Evolutionary conservation across 64 coral and sea anemone species (phyloP).

Genomic region (Catalaphyllia jardinei): DNA sequence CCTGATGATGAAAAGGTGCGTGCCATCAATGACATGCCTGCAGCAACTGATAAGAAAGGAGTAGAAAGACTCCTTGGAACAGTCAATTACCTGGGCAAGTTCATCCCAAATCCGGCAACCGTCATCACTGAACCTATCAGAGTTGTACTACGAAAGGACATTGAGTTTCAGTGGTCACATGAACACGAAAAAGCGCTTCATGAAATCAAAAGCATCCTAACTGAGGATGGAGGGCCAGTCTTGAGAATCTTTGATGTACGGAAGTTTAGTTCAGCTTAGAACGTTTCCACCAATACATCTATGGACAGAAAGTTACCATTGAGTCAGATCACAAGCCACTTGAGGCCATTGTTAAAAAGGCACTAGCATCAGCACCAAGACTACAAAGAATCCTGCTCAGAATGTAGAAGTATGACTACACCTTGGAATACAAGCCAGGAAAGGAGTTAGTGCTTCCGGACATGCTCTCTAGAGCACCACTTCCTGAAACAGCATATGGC

Average conservation of each 20-base stretch:
- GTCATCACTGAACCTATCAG: slow-evolving; percentile 36
- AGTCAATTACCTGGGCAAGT: slow-evolving; percentile 6
- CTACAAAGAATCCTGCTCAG: slow-evolving; percentile 53
- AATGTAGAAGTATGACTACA: slow-evolving; percentile 53
- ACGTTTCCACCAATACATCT: slow-evolving; percentile 61
- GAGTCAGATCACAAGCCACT: slow-evolving; percentile 64
- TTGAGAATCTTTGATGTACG: slow-evolving; percentile 31
- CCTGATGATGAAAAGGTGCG: slow-evolving; percentile 26
- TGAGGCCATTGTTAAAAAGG: slow-evolving; percentile 56
- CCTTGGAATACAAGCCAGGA: slow-evolving; percentile 41
- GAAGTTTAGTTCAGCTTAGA: slow-evolving; percentile 46
- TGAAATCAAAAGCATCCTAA: slow-evolving; percentile 52
- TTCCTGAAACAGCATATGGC: slow-evolving; percentile 6
- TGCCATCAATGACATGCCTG: slow-evolving; percentile 8
- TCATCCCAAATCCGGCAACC: slow-evolving; percentile 23
- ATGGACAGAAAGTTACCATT: slow-evolving; percentile 27
- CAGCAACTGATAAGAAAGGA: slow-evolving; percentile 33
- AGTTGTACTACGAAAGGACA: slow-evolving; percentile 21
- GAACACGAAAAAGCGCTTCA: slow-evolving; percentile 60
- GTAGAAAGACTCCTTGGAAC: slow-evolving; percentile 21
- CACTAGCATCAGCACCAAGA: slow-evolving; percentile 18
- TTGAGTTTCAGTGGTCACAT: slow-evolving; percentile 42
- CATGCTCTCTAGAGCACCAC: slow-evolving; percentile 43
- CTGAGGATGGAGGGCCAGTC: slow-evolving; percentile 10
- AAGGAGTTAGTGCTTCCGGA: slow-evolving; percentile 40